A percentile compares a stretch with the other conserved stretches of the same genome.
Evolutionary conservation across 2,888 invertebrate genomes (phyloP).

Genomic region (Eristalis pertinax): DNA sequence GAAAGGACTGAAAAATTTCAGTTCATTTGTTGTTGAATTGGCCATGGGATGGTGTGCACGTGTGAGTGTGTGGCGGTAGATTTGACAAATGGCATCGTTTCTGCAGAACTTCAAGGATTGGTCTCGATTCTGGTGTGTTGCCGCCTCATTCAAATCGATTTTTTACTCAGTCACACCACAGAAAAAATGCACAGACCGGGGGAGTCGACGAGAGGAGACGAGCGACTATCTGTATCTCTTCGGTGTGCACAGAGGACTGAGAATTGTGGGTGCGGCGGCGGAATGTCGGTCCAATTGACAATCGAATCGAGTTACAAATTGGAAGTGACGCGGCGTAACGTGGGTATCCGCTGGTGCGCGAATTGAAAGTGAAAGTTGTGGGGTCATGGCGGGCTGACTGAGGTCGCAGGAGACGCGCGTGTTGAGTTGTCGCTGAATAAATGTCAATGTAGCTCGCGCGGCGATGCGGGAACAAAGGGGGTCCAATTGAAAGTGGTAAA

Average conservation of each 20-base stretch:
- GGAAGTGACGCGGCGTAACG: constrained; percentile 59
- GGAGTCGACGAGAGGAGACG: not conserved
- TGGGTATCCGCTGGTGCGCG: not conserved
- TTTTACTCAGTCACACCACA: constrained; percentile 31
- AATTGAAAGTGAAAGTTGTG: not conserved
- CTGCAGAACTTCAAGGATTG: not conserved
- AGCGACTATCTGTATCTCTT: constrained; percentile 20
- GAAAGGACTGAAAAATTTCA: constrained; percentile 45
- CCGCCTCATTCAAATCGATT: constrained; percentile 41
- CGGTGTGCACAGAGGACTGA: constrained; percentile 26
- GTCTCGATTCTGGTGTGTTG: not conserved
- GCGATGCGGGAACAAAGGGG: not conserved
- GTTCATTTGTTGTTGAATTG: constrained; percentile 48
- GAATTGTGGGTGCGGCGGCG: constrained; percentile 11
- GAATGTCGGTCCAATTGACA: constrained; percentile 66
- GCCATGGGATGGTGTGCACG: constrained; percentile 3
- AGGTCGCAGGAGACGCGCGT: constrained; percentile 8
- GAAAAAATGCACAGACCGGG: constrained; percentile 35
- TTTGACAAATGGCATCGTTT: constrained; percentile 66
- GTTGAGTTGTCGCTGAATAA: constrained; percentile 40
- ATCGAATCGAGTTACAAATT: constrained; percentile 70
- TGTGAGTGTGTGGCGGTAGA: constrained; percentile 21
- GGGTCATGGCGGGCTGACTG: not conserved
- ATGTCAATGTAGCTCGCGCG: constrained; percentile 19
- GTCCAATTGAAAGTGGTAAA: not conserved